Conservation (phyloP, 53 echinoderm and acorn worm species). For the Arbacia lixula region DNA sequence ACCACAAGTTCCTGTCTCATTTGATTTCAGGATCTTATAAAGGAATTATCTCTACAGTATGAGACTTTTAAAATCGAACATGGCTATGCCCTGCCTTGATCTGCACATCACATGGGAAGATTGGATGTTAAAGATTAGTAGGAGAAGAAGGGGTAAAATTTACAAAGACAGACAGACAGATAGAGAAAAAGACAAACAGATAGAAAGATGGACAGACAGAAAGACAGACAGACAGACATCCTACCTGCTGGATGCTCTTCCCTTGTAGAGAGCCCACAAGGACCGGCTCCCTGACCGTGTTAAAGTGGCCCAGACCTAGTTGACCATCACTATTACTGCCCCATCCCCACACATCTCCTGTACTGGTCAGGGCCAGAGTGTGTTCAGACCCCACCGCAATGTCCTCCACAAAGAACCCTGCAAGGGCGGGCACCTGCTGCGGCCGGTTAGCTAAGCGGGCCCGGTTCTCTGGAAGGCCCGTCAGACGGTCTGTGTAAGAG, state of each 20-base stretch:
- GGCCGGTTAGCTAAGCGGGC: conserved; percentile 87
- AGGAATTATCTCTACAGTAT: no score
- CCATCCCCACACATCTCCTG: conserved; percentile 99
- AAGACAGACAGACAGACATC: no score
- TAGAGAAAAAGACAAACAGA: no score
- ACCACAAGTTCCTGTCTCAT: no score
- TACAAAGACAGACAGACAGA: no score
- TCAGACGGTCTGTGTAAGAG: conserved; percentile 83
- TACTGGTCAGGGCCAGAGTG: conserved; percentile 90
- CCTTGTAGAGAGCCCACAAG: conserved; percentile 80
- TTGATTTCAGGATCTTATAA: no score
- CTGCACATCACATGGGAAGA: no score
- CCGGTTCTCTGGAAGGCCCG: conserved; percentile 89
- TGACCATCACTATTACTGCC: conserved; percentile 97
- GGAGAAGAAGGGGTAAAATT: no score
- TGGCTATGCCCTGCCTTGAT: no score
- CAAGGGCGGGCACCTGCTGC: conserved; percentile 87
- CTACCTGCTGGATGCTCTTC: conserved; percentile 93
- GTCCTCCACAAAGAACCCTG: conserved; percentile 95
- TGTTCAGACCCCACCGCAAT: conserved; percentile 93
- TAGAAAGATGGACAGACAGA: no score
- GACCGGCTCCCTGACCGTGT: conserved; percentile 85
- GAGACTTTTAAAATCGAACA: no score
- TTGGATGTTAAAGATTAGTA: no score
- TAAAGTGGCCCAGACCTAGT: conserved; percentile 92